Evolutionary conservation across 2,888 invertebrate genomes (phyloP).

Genomic region (Electrophaes corylata): DNA sequence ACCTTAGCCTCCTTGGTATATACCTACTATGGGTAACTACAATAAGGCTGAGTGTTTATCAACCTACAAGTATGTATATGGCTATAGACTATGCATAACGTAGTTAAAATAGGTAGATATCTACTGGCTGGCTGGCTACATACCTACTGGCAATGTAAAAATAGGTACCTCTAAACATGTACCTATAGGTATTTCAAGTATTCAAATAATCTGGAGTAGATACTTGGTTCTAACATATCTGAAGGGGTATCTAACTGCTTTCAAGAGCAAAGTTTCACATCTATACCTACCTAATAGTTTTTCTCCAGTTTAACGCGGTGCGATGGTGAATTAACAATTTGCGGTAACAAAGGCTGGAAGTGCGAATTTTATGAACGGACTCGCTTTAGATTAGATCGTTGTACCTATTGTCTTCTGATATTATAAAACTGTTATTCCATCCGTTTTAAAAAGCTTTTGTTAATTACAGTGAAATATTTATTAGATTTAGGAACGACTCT

Average conservation of each 20-base stretch:
- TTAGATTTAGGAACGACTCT: background rate
- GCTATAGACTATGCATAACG: background rate
- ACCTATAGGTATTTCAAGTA: too few species aligned
- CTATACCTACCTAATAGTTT: background rate
- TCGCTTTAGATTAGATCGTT: constrained; percentile 17
- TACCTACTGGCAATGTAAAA: background rate
- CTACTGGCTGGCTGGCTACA: too few species aligned
- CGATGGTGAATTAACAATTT: constrained; percentile 16
- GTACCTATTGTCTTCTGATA: constrained; percentile 14
- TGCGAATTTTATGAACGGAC: constrained; percentile 21
- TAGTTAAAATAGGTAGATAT: too few species aligned
- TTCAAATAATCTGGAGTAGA: too few species aligned
- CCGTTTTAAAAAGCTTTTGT: constrained; percentile 15
- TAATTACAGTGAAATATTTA: constrained; percentile 6
- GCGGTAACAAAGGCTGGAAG: constrained; percentile 26
- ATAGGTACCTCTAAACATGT: too few species aligned
- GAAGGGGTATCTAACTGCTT: too few species aligned
- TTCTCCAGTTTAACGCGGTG: background rate
- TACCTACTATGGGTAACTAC: constrained; percentile 6
- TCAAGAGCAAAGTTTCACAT: background rate
- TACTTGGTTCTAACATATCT: too few species aligned
- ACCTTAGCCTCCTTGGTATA: constrained; percentile 66
- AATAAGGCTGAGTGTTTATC: constrained; percentile 1
- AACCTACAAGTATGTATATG: constrained; percentile 1
- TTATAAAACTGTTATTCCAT: constrained; percentile 13